Conservation (phyloP, 2,888 invertebrate species). For the Trichopoda pennipes region DNA sequence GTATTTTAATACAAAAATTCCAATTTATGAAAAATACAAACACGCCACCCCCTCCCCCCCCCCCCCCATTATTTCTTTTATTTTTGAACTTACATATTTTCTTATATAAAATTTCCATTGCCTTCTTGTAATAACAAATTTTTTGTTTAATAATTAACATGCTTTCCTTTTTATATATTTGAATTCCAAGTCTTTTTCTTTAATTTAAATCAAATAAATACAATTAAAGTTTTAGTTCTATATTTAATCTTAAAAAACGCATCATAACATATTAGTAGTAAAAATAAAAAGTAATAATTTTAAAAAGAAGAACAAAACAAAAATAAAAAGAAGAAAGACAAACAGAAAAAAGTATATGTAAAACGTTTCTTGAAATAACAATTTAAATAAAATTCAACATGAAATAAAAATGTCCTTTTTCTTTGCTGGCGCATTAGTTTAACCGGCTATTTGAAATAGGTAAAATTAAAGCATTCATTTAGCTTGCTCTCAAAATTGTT, state of each 20-base stretch:
- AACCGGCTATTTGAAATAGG: too few species aligned
- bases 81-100: neutral
- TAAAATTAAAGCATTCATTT: too few species aligned
- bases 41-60: too few species aligned
- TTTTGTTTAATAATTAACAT: neutral
- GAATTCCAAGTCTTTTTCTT: neutral
- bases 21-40: slow-evolving; percentile 12
- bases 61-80: neutral
- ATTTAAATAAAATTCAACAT: slow-evolving; percentile 35
- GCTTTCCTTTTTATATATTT: neutral
- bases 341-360: slow-evolving; percentile 27
- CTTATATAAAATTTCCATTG: neutral
- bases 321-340: neutral
- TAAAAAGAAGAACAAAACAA: slow-evolving; percentile 24
- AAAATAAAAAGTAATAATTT: slow-evolving; percentile 14
- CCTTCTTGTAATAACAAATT: neutral
- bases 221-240: slow-evolving; percentile 3
- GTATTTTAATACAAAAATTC: neutral
- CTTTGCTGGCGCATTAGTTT: neutral
- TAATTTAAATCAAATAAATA: neutral
- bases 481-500: too few species aligned
- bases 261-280: slow-evolving; percentile 46
- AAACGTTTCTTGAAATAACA: slow-evolving; percentile 54
- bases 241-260: slow-evolving; percentile 40
- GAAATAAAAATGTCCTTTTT: slow-evolving; percentile 11